Evolutionary conservation across 2,888 invertebrate species (phyloP).

Genomic region (Eupeodes luniger): DNA sequence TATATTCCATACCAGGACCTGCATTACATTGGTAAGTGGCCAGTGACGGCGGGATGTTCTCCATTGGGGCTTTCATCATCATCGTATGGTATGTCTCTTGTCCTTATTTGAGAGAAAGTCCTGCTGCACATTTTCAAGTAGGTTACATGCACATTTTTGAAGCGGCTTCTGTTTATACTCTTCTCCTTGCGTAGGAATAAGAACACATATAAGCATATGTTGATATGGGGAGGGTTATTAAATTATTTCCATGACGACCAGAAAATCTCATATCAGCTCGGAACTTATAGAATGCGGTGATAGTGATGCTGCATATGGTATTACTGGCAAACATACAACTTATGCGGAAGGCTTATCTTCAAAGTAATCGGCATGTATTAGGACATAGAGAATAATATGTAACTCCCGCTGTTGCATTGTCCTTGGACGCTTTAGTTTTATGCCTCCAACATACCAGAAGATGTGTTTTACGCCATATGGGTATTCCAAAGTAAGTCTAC

Average conservation of each 20-base stretch:
- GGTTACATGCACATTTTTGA: neutral
- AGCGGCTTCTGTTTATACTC: neutral
- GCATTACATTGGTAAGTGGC: conserved; percentile 45
- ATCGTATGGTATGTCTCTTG: neutral
- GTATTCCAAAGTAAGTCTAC: no score
- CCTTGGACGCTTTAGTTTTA: no score
- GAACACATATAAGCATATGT: no score
- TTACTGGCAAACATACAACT: no score
- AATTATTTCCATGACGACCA: conserved; percentile 55
- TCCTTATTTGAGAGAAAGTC: neutral
- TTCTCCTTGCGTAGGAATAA: neutral
- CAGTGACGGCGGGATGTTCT: neutral
- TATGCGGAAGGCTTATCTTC: neutral
- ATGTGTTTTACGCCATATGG: no score
- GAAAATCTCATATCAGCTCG: conserved; percentile 45
- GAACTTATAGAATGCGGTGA: neutral
- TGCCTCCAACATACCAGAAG: no score
- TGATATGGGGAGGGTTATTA: neutral
- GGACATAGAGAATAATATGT: conserved; percentile 7
- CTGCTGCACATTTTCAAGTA: conserved; percentile 18
- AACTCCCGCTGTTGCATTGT: no score
- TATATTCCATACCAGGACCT: conserved; percentile 3
- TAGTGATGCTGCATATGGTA: no score
- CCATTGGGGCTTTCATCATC: neutral
- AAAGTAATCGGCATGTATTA: conserved; percentile 35